Percentiles rank a stretch among this genome's conserved stretches.
phyloP scores from a whole-genome alignment of 2,888 invertebrate species.

The Temnothorax ravouxi region DNA sequence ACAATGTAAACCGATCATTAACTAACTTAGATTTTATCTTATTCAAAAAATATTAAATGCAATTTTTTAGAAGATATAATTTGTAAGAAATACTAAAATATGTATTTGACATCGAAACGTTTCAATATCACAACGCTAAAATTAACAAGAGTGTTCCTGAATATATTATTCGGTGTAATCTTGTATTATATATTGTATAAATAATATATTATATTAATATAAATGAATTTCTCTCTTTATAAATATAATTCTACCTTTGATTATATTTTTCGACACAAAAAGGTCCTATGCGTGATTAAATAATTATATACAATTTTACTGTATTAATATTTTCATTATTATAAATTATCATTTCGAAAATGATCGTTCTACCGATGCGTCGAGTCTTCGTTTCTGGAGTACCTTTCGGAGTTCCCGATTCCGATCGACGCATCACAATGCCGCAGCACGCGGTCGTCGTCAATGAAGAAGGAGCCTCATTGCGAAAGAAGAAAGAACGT shows the following conservation, averaged over 20 bases:
- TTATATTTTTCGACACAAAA: background rate
- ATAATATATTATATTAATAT: too few relatives aligned
- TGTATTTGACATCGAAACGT: background rate
- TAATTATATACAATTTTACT: background rate
- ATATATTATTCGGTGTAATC: background rate
- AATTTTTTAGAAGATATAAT: background rate
- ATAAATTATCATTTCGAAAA: background rate
- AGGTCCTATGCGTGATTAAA: background rate
- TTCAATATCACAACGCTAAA: background rate
- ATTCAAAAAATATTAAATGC: background rate
- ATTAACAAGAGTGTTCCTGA: background rate
- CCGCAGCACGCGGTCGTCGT: conserved; percentile 77
- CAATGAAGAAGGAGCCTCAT: conserved; percentile 4
- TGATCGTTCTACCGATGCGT: conserved; percentile 12
- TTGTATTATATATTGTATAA: background rate
- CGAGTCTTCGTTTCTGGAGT: conserved; percentile 40
- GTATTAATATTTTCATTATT: background rate
- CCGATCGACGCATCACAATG: conserved; percentile 73
- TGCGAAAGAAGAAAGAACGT: conserved; percentile 41
- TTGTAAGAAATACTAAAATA: background rate
- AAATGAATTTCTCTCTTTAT: background rate
- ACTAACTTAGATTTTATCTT: background rate
- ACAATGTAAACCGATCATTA: background rate
- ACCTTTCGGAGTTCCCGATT: conserved; percentile 26
- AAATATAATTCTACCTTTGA: background rate